Evolutionary conservation across 2,797 vertebrate genomes (phyloP).

Genomic region (Vespertilio murinus): DNA sequence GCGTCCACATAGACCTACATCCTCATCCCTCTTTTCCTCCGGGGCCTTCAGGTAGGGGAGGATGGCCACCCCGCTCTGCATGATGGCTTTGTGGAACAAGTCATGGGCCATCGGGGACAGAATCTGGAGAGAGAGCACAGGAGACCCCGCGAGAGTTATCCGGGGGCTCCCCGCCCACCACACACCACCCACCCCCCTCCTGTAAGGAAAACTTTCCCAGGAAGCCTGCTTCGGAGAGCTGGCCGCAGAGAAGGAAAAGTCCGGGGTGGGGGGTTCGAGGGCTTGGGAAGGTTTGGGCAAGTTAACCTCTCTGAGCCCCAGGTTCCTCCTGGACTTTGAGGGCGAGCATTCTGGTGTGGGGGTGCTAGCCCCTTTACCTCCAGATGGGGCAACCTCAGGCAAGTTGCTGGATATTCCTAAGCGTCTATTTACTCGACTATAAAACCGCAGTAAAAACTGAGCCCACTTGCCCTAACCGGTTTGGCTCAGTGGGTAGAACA

Average conservation of each 20-base stretch:
- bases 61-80: slow-evolving; percentile 88
- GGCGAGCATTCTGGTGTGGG: not conserved
- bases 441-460: not conserved
- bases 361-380: not conserved
- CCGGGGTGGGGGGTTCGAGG: not conserved
- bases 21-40: not conserved
- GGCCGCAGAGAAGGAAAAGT: not conserved
- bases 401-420: not conserved
- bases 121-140: slow-evolving; percentile 81
- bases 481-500: no score
- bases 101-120: slow-evolving; percentile 88
- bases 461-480: no score
- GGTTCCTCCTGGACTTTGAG: not conserved
- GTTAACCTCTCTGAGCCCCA: not conserved
- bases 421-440: not conserved
- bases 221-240: not conserved
- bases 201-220: not conserved
- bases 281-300: not conserved
- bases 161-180: not conserved
- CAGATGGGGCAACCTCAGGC: no score
- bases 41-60: slow-evolving; percentile 32
- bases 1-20: slow-evolving; percentile 41
- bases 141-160: not conserved
- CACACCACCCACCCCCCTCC: not conserved
- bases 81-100: slow-evolving; percentile 91